phyloP scores from a whole-genome alignment of 2,113 vertebrate species.

The rabbit (Oryctolagus cuniculus) region mOryCun1.1 NC_091440.1:33750001-33750500 shows the following conservation, averaged over 20 bases:
- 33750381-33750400: not conserved
- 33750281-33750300: not conserved
- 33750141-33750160: not conserved
- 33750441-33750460: not conserved
- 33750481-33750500: not conserved
- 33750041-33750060: not conserved
- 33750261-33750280: not conserved
- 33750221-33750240: constrained; percentile 21
- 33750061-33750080: constrained; percentile 46
- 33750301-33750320: not conserved
- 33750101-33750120: not conserved
- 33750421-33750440: not conserved
- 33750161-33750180: not conserved
- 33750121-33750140: not conserved
- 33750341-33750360: not conserved
- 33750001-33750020: constrained; percentile 32
- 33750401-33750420: not conserved
- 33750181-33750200: not conserved
- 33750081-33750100: not conserved
- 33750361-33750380: constrained; percentile 39
- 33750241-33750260: not conserved
- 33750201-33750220: not conserved
- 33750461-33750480: fast-evolving
- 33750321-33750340: constrained; percentile 4
- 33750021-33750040: not conserved